A percentile compares a stretch with the other conserved stretches of the same genome.
Conservation (phyloP, 2,888 invertebrate genomes). For the Drosophila acutilabella region DNA sequence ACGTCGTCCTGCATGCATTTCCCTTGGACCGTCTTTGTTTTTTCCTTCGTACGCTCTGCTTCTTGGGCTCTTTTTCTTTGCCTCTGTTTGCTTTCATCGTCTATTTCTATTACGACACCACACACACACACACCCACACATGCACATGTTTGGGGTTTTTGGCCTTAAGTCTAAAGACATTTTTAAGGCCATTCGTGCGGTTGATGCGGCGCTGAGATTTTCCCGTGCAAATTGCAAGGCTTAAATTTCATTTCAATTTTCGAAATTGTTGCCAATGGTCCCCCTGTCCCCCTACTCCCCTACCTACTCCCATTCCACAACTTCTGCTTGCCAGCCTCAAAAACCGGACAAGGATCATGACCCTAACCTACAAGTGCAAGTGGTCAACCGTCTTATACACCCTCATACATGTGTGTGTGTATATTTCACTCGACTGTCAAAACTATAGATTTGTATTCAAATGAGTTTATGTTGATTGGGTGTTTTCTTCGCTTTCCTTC, state of each 20-base stretch:
- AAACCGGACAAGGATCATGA: slow-evolving; percentile 37
- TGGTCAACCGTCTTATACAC: slow-evolving; percentile 37
- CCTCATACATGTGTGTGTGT: neutral
- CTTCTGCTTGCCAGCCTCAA: neutral
- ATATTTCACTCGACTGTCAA: slow-evolving; percentile 6
- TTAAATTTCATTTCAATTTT: slow-evolving; percentile 76
- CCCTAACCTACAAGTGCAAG: slow-evolving; percentile 44
- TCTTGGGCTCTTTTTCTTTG: slow-evolving; percentile 34
- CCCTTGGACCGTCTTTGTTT: slow-evolving; percentile 56
- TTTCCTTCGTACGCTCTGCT: slow-evolving; percentile 26
- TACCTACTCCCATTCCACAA: neutral
- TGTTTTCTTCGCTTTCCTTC: neutral
- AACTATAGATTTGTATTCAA: slow-evolving; percentile 11
- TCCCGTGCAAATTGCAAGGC: slow-evolving; percentile 72
- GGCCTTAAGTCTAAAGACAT: slow-evolving; percentile 65
- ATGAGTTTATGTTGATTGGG: slow-evolving; percentile 8
- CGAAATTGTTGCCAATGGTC: slow-evolving; percentile 54
- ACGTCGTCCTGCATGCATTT: slow-evolving; percentile 42
- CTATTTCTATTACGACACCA: slow-evolving; percentile 75
- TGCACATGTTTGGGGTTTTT: slow-evolving; percentile 35
- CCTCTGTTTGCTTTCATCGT: slow-evolving; percentile 71
- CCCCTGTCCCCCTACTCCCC: neutral
- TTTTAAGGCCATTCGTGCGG: slow-evolving; percentile 71
- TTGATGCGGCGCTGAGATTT: slow-evolving; percentile 63
- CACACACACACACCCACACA: slow-evolving; percentile 33